Conservation (phyloP, 1,140 invertebrate genomes). For the Psilanteris sp. region DNA sequence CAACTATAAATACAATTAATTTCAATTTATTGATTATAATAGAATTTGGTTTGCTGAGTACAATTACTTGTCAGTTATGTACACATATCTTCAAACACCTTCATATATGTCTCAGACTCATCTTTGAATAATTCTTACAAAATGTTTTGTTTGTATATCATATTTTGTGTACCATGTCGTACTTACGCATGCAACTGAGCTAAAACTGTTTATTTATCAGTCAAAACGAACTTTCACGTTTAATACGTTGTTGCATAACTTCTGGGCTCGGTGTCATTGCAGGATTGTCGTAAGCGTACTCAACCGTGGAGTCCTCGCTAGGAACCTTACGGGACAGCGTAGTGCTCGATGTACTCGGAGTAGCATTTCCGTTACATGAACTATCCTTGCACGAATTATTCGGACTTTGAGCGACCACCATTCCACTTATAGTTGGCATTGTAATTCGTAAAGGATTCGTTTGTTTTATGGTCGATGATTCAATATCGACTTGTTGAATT, state of each 20-base stretch:
- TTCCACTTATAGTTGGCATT: constrained; percentile 76
- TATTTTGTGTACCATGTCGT: too few species aligned
- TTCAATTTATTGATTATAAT: too few species aligned
- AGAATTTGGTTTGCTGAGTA: too few species aligned
- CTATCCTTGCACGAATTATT: constrained; percentile 48
- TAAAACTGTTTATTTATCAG: constrained; percentile 19
- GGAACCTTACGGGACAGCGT: constrained; percentile 81
- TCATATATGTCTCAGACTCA: too few species aligned
- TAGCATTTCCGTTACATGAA: constrained; percentile 76
- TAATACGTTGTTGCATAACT: constrained; percentile 67
- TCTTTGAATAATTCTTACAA: too few species aligned
- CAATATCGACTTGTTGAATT: constrained; percentile 65
- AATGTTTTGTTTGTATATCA: too few species aligned
- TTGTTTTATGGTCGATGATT: constrained; percentile 54
- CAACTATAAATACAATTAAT: too few species aligned
- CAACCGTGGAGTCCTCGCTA: constrained; percentile 84
- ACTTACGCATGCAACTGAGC: too few species aligned
- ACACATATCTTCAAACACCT: too few species aligned
- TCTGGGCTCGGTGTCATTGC: constrained; percentile 83
- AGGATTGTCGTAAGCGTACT: constrained; percentile 86
- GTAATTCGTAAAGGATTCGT: constrained; percentile 68
- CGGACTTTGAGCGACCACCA: constrained; percentile 62
- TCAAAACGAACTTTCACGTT: constrained; percentile 76
- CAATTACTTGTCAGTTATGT: too few species aligned
- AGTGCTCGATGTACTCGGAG: constrained; percentile 81